phyloP scores from a whole-genome alignment of 1,140 invertebrate genomes.

The Vanessa tameamea region DNA sequence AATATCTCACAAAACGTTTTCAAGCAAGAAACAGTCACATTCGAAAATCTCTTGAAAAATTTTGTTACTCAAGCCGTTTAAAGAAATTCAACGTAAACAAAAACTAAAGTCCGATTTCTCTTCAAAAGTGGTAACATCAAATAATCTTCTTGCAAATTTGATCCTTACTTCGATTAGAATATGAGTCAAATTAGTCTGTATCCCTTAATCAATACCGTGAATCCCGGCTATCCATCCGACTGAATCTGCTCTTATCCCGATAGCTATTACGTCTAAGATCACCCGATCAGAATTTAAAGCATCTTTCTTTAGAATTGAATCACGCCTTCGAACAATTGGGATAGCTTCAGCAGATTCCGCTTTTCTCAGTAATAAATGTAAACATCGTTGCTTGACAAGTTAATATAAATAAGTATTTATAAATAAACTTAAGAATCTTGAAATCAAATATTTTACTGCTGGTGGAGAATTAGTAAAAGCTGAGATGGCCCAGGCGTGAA shows the following conservation, averaged over 20 bases:
- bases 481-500: too few relatives aligned
- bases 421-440: too few relatives aligned
- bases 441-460: too few relatives aligned
- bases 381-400: background rate
- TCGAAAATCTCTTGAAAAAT: slow-evolving; percentile 4
- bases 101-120: background rate
- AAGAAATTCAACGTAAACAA: slow-evolving; percentile 10
- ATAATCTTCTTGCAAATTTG: slow-evolving; percentile 23
- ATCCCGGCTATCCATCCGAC: slow-evolving; percentile 18
- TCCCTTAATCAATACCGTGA: slow-evolving; percentile 7
- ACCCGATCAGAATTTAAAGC: slow-evolving; percentile 45
- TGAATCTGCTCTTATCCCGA: slow-evolving; percentile 20
- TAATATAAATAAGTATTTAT: background rate
- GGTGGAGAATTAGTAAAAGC: too few relatives aligned
- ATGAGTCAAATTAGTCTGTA: slow-evolving; percentile 3
- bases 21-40: background rate
- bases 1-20: background rate
- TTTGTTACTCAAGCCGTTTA: slow-evolving; percentile 3
- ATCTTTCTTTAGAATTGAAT: slow-evolving; percentile 43
- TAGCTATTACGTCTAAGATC: slow-evolving; percentile 33
- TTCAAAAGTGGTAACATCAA: background rate
- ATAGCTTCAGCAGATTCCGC: slow-evolving; percentile 26
- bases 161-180: background rate
- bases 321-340: slow-evolving; percentile 42
- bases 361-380: slow-evolving; percentile 10